Evolutionary conservation across 2,797 vertebrate species (phyloP).

Genomic region (Anomalospiza imberbis): DNA sequence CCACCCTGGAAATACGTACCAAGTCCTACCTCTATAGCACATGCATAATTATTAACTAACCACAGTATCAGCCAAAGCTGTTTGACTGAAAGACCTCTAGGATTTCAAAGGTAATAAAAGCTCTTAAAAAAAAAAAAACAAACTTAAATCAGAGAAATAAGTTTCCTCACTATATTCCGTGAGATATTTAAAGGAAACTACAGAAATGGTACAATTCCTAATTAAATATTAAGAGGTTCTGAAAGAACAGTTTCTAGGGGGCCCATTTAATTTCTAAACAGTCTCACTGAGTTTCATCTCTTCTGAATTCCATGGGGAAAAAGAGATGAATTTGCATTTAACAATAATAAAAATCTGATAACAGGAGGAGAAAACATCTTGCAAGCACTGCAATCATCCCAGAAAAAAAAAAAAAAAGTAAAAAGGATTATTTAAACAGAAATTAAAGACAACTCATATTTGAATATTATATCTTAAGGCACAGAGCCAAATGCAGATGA

Average conservation of each 20-base stretch:
- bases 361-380: not conserved
- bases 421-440: conserved; percentile 72
- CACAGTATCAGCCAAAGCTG: not conserved
- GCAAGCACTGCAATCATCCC: not conserved
- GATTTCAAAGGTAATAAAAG: not conserved
- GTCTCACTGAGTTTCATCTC: not conserved
- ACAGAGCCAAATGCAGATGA: conserved; percentile 71
- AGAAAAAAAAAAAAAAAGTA: not conserved
- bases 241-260: not conserved
- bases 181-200: not conserved
- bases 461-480: conserved; percentile 78
- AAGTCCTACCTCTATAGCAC: not conserved
- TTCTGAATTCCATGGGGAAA: not conserved
- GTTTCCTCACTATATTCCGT: not conserved
- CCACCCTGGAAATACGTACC: not conserved
- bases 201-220: not conserved
- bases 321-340: not conserved
- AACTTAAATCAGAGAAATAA: not conserved
- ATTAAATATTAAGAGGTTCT: conserved; percentile 2
- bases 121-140: not conserved
- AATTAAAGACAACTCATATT: conserved; percentile 74
- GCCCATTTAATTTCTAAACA: conserved; percentile 1
- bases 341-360: not conserved
- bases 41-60: not conserved
- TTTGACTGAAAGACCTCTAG: not conserved